Percentiles rank a stretch among this genome's conserved stretches.
phyloP scores from a whole-genome alignment of 2,888 invertebrate genomes.

The Seira sanloemensis region DNA sequence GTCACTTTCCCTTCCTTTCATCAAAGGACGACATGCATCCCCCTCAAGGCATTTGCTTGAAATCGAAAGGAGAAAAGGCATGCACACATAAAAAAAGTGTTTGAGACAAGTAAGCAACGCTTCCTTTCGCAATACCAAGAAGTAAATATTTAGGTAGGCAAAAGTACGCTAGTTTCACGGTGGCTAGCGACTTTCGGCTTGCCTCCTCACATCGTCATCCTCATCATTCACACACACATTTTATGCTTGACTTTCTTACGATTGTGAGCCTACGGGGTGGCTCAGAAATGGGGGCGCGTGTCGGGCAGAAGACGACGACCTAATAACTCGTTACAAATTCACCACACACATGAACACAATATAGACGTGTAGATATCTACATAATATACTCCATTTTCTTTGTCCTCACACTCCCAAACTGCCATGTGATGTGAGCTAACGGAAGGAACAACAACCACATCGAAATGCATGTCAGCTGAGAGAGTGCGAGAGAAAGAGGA shows the following conservation, averaged over 20 bases:
- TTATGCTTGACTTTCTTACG: slow-evolving; percentile 26
- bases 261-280: slow-evolving; percentile 16
- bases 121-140: slow-evolving; percentile 16
- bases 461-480: no score
- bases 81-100: neutral
- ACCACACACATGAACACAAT: slow-evolving; percentile 30
- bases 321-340: slow-evolving; percentile 57
- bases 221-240: slow-evolving; percentile 10
- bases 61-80: slow-evolving; percentile 22
- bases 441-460: neutral
- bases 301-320: slow-evolving; percentile 22
- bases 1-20: neutral
- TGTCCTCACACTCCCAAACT: neutral
- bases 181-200: neutral
- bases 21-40: neutral
- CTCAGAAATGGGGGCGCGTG: slow-evolving; percentile 43
- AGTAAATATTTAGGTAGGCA: slow-evolving; percentile 24
- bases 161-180: slow-evolving; percentile 7
- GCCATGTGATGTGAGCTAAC: neutral
- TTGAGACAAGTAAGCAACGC: neutral
- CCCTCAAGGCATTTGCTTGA: slow-evolving; percentile 23
- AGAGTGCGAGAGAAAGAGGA: neutral
- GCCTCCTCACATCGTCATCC: no score
- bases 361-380: neutral
- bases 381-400: neutral